Evolutionary conservation across 2,113 vertebrate species (phyloP).

Genomic region (Vanacampus margaritifer): DNA sequence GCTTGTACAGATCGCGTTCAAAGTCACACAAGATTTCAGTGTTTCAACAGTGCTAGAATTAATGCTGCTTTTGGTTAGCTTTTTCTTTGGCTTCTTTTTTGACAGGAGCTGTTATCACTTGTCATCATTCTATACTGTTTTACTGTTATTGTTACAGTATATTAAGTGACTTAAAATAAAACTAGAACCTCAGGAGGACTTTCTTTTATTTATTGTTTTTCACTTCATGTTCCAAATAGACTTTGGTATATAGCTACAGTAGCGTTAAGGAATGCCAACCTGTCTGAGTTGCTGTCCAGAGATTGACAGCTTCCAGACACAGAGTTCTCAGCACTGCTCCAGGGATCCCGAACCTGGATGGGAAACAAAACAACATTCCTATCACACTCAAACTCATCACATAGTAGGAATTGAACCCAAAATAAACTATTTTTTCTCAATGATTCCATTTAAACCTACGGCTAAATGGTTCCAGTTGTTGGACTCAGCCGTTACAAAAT

Average conservation of each 20-base stretch:
- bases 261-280: conserved; percentile 67
- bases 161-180: background rate
- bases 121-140: no score
- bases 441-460: no score
- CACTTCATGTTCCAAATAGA: no score
- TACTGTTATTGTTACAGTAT: no score
- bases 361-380: conserved; percentile 16
- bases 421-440: no score
- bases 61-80: no score
- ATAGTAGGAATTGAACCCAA: background rate
- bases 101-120: no score
- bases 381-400: background rate
- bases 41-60: background rate
- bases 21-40: background rate
- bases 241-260: background rate
- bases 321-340: conserved; percentile 92
- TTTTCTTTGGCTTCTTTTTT: no score
- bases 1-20: background rate
- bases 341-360: conserved; percentile 84
- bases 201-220: no score
- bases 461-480: no score
- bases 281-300: conserved; percentile 90
- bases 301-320: conserved; percentile 95
- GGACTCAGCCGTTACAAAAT: no score
- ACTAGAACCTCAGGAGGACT: no score